phyloP scores from a whole-genome alignment of 2,113 vertebrate species.

The Martes martes region DNA sequence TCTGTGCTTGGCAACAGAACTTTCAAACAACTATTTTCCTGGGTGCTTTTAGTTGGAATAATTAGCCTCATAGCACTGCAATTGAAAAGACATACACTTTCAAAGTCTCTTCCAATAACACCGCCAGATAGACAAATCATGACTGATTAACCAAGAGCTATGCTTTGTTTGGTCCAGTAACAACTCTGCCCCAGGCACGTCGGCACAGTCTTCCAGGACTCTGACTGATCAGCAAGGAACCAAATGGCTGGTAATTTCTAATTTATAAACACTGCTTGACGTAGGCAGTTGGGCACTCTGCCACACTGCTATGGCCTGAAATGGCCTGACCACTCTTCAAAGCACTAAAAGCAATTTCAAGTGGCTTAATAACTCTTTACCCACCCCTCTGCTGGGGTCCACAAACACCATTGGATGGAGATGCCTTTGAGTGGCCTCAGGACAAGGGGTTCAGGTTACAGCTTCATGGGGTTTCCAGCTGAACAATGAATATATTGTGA shows the following conservation, averaged over 20 bases:
- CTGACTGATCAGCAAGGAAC: slow-evolving; percentile 65
- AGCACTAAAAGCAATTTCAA: slow-evolving; percentile 56
- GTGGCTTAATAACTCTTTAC: slow-evolving; percentile 66
- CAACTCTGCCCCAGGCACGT: slow-evolving; percentile 60
- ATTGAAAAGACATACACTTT: slow-evolving; percentile 7
- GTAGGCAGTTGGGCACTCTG: slow-evolving; percentile 61
- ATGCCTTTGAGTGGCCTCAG: not conserved
- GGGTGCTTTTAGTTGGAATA: slow-evolving; percentile 49
- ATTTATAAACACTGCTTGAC: slow-evolving; percentile 78
- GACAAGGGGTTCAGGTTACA: slow-evolving; percentile 60
- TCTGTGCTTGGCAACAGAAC: not conserved
- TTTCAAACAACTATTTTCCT: slow-evolving; percentile 33
- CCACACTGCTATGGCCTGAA: slow-evolving; percentile 64
- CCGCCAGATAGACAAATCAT: slow-evolving; percentile 66
- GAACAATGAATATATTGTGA: slow-evolving; percentile 68
- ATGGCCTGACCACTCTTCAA: slow-evolving; percentile 60
- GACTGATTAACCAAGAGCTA: slow-evolving; percentile 71
- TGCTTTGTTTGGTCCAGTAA: slow-evolving; percentile 56
- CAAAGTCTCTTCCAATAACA: slow-evolving; percentile 53
- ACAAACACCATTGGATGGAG: not conserved
- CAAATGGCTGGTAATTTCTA: slow-evolving; percentile 77
- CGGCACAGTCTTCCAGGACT: slow-evolving; percentile 60
- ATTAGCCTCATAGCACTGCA: slow-evolving; percentile 37
- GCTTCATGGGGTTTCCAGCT: slow-evolving; percentile 50
- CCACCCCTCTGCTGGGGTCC: slow-evolving; percentile 47